Base-by-base conservation (phyloP, 2,797 vertebrate species). In the Enteromius unitaeniatus region DNA sequence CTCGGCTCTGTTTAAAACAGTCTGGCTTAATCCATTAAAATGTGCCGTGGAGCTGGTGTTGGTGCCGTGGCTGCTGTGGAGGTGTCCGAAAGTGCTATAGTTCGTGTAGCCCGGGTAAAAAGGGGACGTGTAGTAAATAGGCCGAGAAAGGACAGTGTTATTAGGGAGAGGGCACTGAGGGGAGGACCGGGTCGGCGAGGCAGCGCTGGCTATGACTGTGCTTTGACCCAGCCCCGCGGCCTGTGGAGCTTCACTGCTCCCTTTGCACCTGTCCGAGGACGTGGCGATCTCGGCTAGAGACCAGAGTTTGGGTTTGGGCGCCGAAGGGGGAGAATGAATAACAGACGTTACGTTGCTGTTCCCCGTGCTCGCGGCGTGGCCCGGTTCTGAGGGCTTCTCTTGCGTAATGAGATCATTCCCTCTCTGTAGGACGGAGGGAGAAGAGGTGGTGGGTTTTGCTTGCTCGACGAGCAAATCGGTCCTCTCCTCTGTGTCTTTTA, bases 11-110 rank as follows among this genome's bases (percentile, higher is more conserved):
- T 95, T 98, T 94, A 99, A 95, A 91, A 97, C 96, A 94, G 97
- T 98, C 96, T 98, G 97, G 93, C 97, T 98, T 97, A 99, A 97
- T 99, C 98, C 97, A 96, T 98, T 99, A 94, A 99, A 99, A 94
- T 97, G 97, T 88, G 97, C 93, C 84, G 95, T 91, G 83, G 95
- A 91, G 79, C 94, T 93, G 85, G 92, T 94, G 82, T 90, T 94
- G 40, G 95, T 93, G 90, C 95, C 95, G 81, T 97, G 96, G 91
- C 94, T 96, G 92, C 96, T 95, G 90, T 98, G 97, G 82, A 99
- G 95, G 91, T 96, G 96, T 95, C 98, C 96, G 93, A 99, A 99
- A 90, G 95, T 96, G 93, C 96, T 94, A 92, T 99, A 99, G 97
- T 99, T 99, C 97, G 97, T 98, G 94, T 99, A 99, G 88, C 97